Evolutionary conservation across 2,797 vertebrate genomes (phyloP).

Genomic region (Karalla daura): DNA sequence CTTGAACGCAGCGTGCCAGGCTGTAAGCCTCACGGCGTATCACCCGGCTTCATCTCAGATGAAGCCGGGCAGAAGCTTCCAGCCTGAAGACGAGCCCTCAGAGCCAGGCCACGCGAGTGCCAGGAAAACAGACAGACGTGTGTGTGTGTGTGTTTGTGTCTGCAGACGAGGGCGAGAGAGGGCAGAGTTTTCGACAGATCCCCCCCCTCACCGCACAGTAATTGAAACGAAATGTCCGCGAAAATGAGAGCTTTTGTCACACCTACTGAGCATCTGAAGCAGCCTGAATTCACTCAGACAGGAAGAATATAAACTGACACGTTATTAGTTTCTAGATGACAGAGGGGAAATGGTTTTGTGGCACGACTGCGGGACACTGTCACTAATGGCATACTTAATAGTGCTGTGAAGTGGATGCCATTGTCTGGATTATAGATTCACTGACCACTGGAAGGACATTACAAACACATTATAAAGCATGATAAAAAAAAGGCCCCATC

Average conservation of each 20-base stretch:
- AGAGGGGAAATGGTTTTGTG: constrained; percentile 33
- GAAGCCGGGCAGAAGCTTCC: constrained; percentile 60
- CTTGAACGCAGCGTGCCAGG: constrained; percentile 58
- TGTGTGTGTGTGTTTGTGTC: constrained; percentile 13
- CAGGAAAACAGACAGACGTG: constrained; percentile 61
- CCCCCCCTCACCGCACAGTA: constrained; percentile 25
- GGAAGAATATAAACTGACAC: constrained; percentile 20
- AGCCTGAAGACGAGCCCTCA: constrained; percentile 47
- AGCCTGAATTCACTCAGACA: constrained; percentile 18
- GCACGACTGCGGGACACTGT: constrained; percentile 9
- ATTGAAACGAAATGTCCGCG: constrained; percentile 50
- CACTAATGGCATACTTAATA: neutral
- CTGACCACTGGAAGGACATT: constrained; percentile 13
- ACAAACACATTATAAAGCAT: constrained; percentile 7
- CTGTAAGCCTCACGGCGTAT: constrained; percentile 54
- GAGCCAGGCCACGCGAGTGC: constrained; percentile 31
- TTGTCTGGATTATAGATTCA: constrained; percentile 21
- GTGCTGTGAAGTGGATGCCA: neutral
- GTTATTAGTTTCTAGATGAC: constrained; percentile 21
- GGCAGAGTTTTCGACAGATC: constrained; percentile 34
- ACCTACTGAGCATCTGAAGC: constrained; percentile 33
- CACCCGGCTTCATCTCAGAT: too few relatives aligned
- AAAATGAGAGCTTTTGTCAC: constrained; percentile 37
- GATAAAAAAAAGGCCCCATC: too few relatives aligned
- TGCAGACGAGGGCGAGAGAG: constrained; percentile 28